A percentile compares a stretch with the other conserved stretches of the same genome.
These are phyloP conservation scores for Plumapathes pennacea DNA, from an alignment of 92 coral and sea anemone genomes.

Conservation along the genomic window DNA sequence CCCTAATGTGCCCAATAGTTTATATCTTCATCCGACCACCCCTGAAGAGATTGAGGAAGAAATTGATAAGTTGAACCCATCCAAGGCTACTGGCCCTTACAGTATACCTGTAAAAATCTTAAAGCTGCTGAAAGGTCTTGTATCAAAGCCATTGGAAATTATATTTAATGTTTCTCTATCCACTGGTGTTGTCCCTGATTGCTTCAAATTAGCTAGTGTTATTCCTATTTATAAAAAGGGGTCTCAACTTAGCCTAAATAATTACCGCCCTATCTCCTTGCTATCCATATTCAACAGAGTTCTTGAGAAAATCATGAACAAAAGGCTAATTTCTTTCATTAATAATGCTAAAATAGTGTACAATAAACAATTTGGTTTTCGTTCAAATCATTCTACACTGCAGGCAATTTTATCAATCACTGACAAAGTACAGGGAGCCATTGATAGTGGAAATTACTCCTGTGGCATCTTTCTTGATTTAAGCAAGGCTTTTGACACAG, in stretches of 20 bases:
- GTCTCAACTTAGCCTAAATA: conserved; percentile 20
- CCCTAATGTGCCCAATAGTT: too few species aligned
- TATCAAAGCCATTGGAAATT: conserved; percentile 51
- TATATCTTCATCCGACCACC: conserved; percentile 15
- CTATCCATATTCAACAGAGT: conserved; percentile 39
- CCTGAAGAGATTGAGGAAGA: conserved; percentile 22
- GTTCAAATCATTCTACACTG: conserved; percentile 30
- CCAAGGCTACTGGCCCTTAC: conserved; percentile 21
- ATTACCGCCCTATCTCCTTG: conserved; percentile 45
- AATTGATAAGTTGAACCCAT: conserved; percentile 5
- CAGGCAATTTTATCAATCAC: conserved; percentile 46
- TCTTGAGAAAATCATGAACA: conserved; percentile 46
- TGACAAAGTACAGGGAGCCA: conserved; percentile 50
- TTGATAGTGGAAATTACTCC: conserved; percentile 24
- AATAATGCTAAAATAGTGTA: conserved; percentile 27
- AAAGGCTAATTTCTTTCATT: conserved; percentile 19
- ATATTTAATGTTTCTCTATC: conserved; percentile 44
- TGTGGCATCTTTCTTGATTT: conserved; percentile 46
- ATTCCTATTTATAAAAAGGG: conserved; percentile 43
- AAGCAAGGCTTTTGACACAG: conserved; percentile 56
- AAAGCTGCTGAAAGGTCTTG: conserved; percentile 25
- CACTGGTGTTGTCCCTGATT: conserved; percentile 25
- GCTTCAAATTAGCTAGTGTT: conserved; percentile 28
- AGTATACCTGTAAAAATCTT: conserved; percentile 46
- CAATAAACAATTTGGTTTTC: conserved; percentile 48